Evolutionary conservation across 2,113 vertebrate species (phyloP).

Genomic region (Merops nubicus): DNA sequence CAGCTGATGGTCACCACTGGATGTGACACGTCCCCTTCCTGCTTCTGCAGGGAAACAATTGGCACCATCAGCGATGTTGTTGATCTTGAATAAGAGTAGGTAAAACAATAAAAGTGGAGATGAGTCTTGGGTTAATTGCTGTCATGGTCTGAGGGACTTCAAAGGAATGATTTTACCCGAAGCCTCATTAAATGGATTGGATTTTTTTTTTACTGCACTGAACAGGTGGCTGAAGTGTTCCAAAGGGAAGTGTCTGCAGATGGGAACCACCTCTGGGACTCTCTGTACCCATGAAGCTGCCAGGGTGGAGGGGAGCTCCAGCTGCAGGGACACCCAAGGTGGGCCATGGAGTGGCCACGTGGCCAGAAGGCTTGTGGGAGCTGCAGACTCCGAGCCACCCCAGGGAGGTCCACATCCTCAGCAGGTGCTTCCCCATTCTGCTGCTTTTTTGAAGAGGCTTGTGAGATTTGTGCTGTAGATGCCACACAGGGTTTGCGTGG

Average conservation of each 20-base stretch:
- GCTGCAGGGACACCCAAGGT: not conserved
- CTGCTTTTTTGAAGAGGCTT: not conserved
- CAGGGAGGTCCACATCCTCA: too few relatives aligned
- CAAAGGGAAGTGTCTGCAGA: not conserved
- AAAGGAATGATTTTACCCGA: constrained; percentile 19
- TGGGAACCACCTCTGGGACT: not conserved
- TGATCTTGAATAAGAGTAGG: not conserved
- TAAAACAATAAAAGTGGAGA: constrained; percentile 37
- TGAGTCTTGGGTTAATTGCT: constrained; percentile 54
- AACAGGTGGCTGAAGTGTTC: not conserved
- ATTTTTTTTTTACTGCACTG: not conserved
- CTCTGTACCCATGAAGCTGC: fast-evolving
- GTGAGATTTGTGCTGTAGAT: fast-evolving
- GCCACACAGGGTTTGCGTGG: not conserved
- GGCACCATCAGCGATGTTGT: not conserved
- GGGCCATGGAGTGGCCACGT: not conserved
- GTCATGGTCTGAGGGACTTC: constrained; percentile 38
- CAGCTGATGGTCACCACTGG: not conserved
- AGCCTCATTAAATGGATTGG: not conserved
- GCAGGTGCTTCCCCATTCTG: not conserved
- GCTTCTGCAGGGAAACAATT: constrained; percentile 10
- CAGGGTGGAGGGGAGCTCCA: not conserved
- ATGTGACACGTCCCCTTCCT: not conserved
- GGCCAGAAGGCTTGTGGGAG: not conserved
- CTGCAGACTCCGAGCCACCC: not conserved